Conservation (phyloP, 2,797 vertebrate genomes). For the Clarias laeviceps region DNA sequence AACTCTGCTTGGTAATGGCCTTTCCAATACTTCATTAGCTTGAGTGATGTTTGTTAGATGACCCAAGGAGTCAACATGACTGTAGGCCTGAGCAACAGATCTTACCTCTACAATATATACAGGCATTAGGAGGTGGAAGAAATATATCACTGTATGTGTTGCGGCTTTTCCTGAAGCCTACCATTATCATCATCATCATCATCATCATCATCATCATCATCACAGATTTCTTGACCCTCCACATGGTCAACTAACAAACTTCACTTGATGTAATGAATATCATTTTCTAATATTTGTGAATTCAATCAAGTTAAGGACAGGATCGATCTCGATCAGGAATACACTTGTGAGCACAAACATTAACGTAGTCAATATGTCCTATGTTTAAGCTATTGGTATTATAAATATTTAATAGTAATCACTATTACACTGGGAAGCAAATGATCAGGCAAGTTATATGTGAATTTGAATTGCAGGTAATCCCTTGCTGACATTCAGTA, state of each 20-base stretch:
- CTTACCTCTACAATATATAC: not conserved
- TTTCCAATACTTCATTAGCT: conserved; percentile 29
- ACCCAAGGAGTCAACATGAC: not conserved
- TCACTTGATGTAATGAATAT: not conserved
- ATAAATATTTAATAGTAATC: too few relatives aligned
- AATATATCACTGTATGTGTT: not conserved
- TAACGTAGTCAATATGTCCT: not conserved
- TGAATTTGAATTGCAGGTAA: not conserved
- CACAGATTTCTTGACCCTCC: not conserved
- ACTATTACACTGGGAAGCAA: not conserved
- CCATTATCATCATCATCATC: not conserved
- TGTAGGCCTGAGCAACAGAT: not conserved
- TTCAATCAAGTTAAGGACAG: too few relatives aligned
- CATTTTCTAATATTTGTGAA: not conserved
- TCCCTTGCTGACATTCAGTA: too few relatives aligned
- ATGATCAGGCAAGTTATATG: not conserved
- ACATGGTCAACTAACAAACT: not conserved
- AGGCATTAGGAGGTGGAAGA: not conserved
- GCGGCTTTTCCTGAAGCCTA: not conserved
- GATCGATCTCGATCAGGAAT: not conserved
- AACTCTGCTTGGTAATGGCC: not conserved
- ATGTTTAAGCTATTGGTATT: not conserved
- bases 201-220: too few relatives aligned
- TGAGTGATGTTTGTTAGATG: conserved; percentile 22
- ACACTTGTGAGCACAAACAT: not conserved